These are phyloP conservation scores for Ariopsis seemanni DNA, from an alignment of 2,113 vertebrate species.

Conservation along the genomic window DNA sequence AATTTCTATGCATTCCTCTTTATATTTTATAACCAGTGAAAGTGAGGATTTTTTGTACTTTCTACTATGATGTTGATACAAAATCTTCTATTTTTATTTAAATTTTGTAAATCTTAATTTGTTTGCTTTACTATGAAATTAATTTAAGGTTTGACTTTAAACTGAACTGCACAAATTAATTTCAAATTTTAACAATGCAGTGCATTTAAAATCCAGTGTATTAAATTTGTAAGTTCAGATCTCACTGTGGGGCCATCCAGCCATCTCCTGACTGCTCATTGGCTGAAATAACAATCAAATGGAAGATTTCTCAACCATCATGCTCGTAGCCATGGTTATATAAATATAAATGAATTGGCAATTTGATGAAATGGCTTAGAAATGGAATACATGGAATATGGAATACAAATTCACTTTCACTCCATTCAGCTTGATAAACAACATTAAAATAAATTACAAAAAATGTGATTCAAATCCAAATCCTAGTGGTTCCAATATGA, in stretches of 20 bases:
- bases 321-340: neutral
- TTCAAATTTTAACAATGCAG: neutral
- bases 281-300: neutral
- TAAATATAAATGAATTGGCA: neutral
- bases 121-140: neutral
- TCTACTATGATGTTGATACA: neutral
- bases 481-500: neutral
- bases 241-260: neutral
- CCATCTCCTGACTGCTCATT: neutral
- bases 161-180: neutral
- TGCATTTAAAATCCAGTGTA: neutral
- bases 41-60: neutral
- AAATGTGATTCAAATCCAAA: neutral
- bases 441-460: neutral
- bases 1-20: neutral
- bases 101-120: neutral
- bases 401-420: no score
- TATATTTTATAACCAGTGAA: neutral
- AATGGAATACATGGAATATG: neutral
- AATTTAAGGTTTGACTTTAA: neutral
- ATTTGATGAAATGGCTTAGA: neutral
- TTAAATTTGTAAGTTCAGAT: neutral
- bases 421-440: neutral
- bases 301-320: neutral
- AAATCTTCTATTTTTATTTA: neutral